Evolutionary conservation across 2,797 vertebrate genomes (phyloP).

Genomic region (Atherinosoma microstoma): DNA sequence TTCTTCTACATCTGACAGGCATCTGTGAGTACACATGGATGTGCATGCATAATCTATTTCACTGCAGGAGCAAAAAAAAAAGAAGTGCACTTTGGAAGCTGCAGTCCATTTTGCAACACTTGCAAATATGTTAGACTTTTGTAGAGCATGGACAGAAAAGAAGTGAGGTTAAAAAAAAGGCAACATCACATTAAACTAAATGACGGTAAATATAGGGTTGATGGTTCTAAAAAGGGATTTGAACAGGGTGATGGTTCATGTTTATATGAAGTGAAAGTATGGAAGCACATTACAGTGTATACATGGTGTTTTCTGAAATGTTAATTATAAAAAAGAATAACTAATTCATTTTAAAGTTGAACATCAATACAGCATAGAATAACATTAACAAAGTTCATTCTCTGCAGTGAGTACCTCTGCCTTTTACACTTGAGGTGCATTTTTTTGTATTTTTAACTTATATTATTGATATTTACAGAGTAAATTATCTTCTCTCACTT

Average conservation of each 20-base stretch:
- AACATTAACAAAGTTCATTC: background rate
- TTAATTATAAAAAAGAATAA: background rate
- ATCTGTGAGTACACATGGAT: conserved; percentile 75
- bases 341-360: background rate
- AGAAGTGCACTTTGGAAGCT: conserved; percentile 51
- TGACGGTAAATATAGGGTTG: background rate
- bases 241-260: background rate
- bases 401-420: background rate
- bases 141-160: conserved; percentile 5
- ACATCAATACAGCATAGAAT: background rate
- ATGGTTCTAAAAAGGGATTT: background rate
- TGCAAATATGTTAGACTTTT: conserved; percentile 13
- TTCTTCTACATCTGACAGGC: conserved; percentile 71
- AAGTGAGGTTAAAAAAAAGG: conserved; percentile 8
- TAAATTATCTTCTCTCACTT: background rate
- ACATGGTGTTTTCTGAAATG: background rate
- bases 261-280: background rate
- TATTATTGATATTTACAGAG: background rate
- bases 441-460: background rate
- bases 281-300: background rate
- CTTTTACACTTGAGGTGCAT: background rate
- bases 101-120: conserved; percentile 31
- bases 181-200: conserved; percentile 1
- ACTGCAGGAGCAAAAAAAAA: conserved; percentile 57
- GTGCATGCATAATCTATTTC: conserved; percentile 73